Conservation (phyloP, 1,140 invertebrate species). For the Drosophila bipectinata region DNA sequence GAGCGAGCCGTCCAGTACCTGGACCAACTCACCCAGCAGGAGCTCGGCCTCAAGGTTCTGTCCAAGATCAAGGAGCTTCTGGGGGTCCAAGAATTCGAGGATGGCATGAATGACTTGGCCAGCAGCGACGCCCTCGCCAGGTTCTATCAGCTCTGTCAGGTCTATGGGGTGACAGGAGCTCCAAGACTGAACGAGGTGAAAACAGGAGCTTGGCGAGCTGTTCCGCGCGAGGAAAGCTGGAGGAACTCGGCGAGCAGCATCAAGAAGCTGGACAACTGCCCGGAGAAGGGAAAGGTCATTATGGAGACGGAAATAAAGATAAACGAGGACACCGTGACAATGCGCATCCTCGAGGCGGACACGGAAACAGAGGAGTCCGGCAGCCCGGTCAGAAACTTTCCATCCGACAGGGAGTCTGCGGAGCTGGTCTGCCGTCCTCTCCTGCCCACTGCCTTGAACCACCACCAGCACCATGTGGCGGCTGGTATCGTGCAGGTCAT, state of each 20-base stretch:
- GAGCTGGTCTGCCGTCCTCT: conserved; percentile 65
- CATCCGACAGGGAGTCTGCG: conserved; percentile 74
- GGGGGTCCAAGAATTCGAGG: conserved; percentile 87
- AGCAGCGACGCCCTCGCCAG: conserved; percentile 86
- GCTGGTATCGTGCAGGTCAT: conserved; percentile 85
- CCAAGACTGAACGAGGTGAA: conserved; percentile 21
- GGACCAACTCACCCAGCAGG: conserved; percentile 87
- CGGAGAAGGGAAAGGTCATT: conserved; percentile 86
- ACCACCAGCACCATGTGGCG: conserved; percentile 7
- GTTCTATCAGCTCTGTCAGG: conserved; percentile 88
- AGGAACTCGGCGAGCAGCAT: conserved; percentile 16
- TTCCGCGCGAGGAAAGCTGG: conserved; percentile 64
- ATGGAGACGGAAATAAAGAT: conserved; percentile 92
- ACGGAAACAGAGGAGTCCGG: conserved; percentile 62
- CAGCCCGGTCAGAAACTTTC: conserved; percentile 52
- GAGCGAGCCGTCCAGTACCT: conserved; percentile 87
- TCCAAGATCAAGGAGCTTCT: conserved; percentile 88
- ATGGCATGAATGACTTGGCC: conserved; percentile 73
- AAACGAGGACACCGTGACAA: conserved; percentile 90
- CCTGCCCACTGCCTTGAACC: conserved; percentile 45
- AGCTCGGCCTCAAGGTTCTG: conserved; percentile 88
- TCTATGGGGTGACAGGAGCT: conserved; percentile 85
- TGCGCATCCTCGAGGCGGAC: conserved; percentile 91
- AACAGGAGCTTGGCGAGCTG: conserved; percentile 61
- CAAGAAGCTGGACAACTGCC: conserved; percentile 10